Conservation (phyloP, 2,113 vertebrate genomes). For the Gavialis gangeticus region DNA sequence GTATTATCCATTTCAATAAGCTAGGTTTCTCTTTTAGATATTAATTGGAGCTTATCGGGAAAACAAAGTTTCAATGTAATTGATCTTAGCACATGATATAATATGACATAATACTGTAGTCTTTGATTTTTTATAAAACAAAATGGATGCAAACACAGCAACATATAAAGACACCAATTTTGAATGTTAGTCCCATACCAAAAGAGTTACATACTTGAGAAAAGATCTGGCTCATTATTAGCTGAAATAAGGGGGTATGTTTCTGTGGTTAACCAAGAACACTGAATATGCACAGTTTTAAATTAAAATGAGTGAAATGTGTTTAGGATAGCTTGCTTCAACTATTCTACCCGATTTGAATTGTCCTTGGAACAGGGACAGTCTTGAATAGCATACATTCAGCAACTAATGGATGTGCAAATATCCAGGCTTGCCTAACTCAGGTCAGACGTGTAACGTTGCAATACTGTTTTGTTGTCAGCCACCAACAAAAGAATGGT, state of each 20-base stretch:
- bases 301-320: neutral
- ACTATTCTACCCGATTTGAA: no score
- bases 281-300: neutral
- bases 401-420: neutral
- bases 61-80: constrained; percentile 59
- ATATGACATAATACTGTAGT: constrained; percentile 35
- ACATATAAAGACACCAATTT: neutral
- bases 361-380: neutral
- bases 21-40: constrained; percentile 28
- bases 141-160: neutral
- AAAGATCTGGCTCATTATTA: neutral
- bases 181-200: neutral
- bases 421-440: neutral
- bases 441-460: neutral
- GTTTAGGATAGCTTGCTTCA: neutral
- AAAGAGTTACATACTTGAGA: neutral
- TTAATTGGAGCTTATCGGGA: constrained; percentile 60
- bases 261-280: neutral
- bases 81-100: constrained; percentile 44
- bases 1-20: constrained; percentile 11
- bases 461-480: neutral
- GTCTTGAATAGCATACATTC: neutral
- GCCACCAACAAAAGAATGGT: neutral
- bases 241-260: neutral
- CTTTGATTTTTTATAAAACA: constrained; percentile 18